Base-by-base conservation (phyloP, 2,113 vertebrate genomes). In the Alouatta palliata region DNA sequence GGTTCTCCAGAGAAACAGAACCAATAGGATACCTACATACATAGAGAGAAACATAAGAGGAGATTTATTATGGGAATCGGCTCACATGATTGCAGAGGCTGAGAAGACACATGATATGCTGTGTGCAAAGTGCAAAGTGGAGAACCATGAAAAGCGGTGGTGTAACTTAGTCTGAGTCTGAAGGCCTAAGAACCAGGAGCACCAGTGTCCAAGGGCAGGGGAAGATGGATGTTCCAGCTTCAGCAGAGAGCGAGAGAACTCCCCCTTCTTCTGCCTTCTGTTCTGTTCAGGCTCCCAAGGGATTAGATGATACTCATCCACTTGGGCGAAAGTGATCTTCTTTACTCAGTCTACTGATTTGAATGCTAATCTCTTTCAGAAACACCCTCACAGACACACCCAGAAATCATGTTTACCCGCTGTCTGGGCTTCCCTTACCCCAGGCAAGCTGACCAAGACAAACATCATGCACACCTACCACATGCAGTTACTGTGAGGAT, bases 371-470 rank as follows among this genome's bases (percentile, higher is more conserved):
- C 21, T 86, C 43, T 85, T 73, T 32, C n/a, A 70, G 40, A 90
- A 73, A 80, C n/a, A 16, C 20, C 19, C 23, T 47, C 21, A 73
- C 14, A 90, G 86, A 61, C 5, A 19, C 13, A 10, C 10, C 6
- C 32, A 93, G 79, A 85, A 77, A 71, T 27, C n/a, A 12, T 73
- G 16, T 45, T 93, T 79, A 77, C 19, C 47, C 27, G 14, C 64
- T 21, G 68, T 47, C 54, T 84, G 37, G 21, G 52, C 10, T 49
- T 77, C 32, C 5, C 37, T 95, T 45, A 90, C 40, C 85, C 40
- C 47, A 84, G 58, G 77, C 25, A 58, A 70, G 40, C 30, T 88
- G 83, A 87, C 47, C 49, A 58, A 84, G 77, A 56, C 70, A 82
- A 37, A 56, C 25, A 93, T 82, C 76, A 47, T 17, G 17, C 75